Conservation (phyloP, 2,888 invertebrate genomes). For the Drosophila tanythrix region DNA sequence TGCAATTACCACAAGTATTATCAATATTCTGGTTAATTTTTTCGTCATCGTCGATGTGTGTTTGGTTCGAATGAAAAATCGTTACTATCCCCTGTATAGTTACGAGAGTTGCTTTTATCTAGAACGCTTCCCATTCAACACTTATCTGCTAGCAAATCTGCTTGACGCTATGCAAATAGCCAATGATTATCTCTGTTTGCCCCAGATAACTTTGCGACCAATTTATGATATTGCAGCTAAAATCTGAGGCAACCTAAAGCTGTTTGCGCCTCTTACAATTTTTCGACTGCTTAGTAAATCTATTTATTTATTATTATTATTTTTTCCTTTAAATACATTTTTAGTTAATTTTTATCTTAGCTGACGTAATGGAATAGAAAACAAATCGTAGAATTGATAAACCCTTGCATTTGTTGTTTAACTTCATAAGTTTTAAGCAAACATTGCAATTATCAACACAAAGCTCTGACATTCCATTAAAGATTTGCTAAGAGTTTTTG, state of each 20-base stretch:
- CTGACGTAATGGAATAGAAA: slow-evolving; percentile 31
- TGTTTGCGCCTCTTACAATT: slow-evolving; percentile 23
- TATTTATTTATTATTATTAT: slow-evolving; percentile 18
- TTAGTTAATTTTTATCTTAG: slow-evolving; percentile 5
- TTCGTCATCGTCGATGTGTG: slow-evolving; percentile 82
- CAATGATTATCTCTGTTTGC: slow-evolving; percentile 53
- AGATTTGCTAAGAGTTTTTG: background rate
- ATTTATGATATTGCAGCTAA: slow-evolving; percentile 81
- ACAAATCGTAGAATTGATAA: slow-evolving; percentile 19
- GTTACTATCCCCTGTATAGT: slow-evolving; percentile 77
- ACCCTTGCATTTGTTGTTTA: background rate
- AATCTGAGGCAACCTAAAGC: slow-evolving; percentile 23
- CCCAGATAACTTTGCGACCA: slow-evolving; percentile 58
- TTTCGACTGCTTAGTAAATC: slow-evolving; percentile 30
- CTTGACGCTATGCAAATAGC: slow-evolving; percentile 62
- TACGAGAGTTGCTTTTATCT: slow-evolving; percentile 77
- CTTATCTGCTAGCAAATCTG: slow-evolving; percentile 51
- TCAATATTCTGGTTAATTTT: slow-evolving; percentile 79
- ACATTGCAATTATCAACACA: background rate
- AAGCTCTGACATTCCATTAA: background rate
- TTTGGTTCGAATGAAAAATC: slow-evolving; percentile 82
- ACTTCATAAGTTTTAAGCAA: background rate
- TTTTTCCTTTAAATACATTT: slow-evolving; percentile 4
- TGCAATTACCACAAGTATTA: slow-evolving; percentile 83
- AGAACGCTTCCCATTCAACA: slow-evolving; percentile 49